These are phyloP conservation scores for Calliphora vomitoria DNA, from an alignment of 2,888 invertebrate genomes.

Conservation along the genomic window DNA sequence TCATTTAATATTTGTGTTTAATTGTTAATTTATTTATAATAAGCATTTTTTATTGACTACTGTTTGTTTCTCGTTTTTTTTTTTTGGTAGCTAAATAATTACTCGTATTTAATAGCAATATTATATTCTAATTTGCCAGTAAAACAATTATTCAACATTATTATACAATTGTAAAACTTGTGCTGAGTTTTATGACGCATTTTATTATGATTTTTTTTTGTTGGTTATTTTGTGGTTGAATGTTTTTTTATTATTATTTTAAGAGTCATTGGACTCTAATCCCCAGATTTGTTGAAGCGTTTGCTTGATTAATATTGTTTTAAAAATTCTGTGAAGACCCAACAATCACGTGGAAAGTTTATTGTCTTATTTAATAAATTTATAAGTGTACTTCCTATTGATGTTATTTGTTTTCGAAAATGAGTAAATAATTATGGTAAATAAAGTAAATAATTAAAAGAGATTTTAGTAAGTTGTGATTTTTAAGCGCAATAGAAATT, in stretches of 20 bases:
- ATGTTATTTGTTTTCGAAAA: neutral
- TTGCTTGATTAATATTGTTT: neutral
- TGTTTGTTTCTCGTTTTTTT: neutral
- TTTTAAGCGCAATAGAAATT: too few species aligned
- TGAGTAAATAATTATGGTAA: too few species aligned
- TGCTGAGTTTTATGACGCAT: conserved; percentile 1
- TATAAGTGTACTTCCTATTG: neutral
- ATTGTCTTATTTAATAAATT: neutral
- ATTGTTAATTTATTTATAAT: conserved; percentile 22
- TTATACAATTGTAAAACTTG: neutral
- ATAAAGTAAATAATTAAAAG: too few species aligned
- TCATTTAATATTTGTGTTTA: neutral
- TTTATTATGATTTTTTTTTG: neutral
- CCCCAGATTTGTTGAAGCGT: neutral
- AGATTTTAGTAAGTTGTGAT: too few species aligned
- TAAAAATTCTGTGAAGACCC: neutral
- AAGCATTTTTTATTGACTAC: neutral
- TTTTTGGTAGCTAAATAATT: conserved; percentile 1
- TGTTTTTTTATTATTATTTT: neutral
- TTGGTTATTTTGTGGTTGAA: neutral
- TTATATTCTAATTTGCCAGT: neutral
- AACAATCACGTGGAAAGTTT: conserved; percentile 10
- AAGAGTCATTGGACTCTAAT: conserved; percentile 32
- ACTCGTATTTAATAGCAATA: neutral
- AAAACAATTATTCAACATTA: conserved; percentile 8